Evolutionary conservation across 2,113 vertebrate genomes (phyloP).

Genomic region (Thomomys bottae): DNA sequence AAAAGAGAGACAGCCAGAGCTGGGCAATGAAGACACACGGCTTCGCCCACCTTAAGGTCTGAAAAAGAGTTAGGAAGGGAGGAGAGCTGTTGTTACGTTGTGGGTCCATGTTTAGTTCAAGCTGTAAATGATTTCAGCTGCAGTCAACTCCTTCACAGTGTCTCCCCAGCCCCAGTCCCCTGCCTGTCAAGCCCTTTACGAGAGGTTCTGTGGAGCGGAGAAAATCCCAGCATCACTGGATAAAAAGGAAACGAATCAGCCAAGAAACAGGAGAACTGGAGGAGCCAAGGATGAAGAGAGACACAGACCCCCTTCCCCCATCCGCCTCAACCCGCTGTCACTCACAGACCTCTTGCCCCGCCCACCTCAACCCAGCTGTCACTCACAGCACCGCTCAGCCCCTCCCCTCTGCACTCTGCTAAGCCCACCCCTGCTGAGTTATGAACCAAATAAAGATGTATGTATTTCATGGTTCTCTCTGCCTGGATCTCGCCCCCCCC

Average conservation of each 20-base stretch:
- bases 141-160: not conserved
- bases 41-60: not conserved
- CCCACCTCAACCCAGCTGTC: too few species aligned
- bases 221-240: not conserved
- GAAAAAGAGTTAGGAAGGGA: not conserved
- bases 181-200: not conserved
- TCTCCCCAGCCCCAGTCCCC: not conserved
- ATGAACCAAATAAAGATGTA: constrained; percentile 64
- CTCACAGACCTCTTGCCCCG: too few species aligned
- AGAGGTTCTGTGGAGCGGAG: not conserved
- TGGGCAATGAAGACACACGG: not conserved
- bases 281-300: not conserved
- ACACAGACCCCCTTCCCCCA: not conserved
- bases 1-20: not conserved
- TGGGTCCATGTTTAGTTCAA: too few species aligned
- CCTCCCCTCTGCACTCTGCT: not conserved
- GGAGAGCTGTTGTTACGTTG: not conserved
- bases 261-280: not conserved
- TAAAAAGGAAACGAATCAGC: accelerated
- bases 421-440: not conserved
- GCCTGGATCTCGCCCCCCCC: constrained; percentile 30
- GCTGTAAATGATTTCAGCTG: too few species aligned
- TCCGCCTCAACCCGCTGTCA: too few species aligned
- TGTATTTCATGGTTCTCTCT: not conserved
- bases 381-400: not conserved